Conservation (phyloP, 1,140 invertebrate species). For the Helicoverpa armigera region DNA sequence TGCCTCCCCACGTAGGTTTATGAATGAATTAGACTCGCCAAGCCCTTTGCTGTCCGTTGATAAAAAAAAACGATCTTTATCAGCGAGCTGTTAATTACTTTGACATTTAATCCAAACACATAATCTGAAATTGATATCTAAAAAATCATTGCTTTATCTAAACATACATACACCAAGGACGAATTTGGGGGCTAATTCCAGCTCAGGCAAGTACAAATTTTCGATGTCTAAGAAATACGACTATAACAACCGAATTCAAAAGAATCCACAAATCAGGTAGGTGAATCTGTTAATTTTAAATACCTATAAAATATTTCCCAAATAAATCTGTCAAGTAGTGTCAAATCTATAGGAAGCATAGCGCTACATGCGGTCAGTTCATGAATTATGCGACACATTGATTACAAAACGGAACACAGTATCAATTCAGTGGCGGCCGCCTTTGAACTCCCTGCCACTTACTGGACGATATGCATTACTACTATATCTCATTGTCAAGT, state of each 20-base stretch:
- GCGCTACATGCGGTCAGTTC: constrained; percentile 51
- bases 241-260: too few relatives aligned
- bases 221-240: too few relatives aligned
- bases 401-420: constrained; percentile 67
- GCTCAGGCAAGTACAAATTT: too few relatives aligned
- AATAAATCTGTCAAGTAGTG: constrained; percentile 26
- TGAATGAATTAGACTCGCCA: constrained; percentile 66
- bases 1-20: constrained; percentile 66
- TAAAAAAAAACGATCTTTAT: not conserved
- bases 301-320: not conserved
- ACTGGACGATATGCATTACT: constrained; percentile 54
- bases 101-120: not conserved
- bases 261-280: too few relatives aligned
- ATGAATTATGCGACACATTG: constrained; percentile 68
- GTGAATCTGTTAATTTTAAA: not conserved
- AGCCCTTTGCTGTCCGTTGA: constrained; percentile 5
- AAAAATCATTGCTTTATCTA: too few relatives aligned
- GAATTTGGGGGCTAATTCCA: too few relatives aligned
- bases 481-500: constrained; percentile 44
- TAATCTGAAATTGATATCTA: not conserved
- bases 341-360: constrained; percentile 47
- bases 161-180: too few relatives aligned
- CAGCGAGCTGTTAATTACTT: not conserved
- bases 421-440: constrained; percentile 61
- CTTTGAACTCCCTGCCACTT: constrained; percentile 57